Base-by-base conservation (phyloP, 2,113 vertebrate genomes). In the Cephalopterus ornatus region DNA sequence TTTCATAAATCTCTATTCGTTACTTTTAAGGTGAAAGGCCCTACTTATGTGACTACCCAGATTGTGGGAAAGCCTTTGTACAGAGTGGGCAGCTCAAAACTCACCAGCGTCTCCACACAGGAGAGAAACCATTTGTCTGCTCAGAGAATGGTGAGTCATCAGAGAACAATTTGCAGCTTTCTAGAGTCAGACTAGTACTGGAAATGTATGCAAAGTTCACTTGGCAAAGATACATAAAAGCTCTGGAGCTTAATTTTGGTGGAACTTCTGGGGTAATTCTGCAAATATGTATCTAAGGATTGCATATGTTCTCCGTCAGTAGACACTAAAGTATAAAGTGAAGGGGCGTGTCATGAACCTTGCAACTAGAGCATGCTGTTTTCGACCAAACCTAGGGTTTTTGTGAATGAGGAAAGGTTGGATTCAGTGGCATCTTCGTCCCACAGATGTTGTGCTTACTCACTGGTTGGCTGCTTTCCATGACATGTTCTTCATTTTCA, bases 41-140 rank as follows among this genome's bases (percentile, higher is more conserved):
- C 37, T 99, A 99, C 78, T 97, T 99, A 94, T 99, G 99, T 91
- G 99, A 99, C 93, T 99, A 99, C 62, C 99, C 99, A 37, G 99
- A 99, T 16, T 99, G 99, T 32, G 99, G 99, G 50, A 99, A 99
- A 98, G 99, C 99, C 18, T 99, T 99, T 97, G 99, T 99, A 89
- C 99, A 99, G 97, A 99, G 99, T 5, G 99, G 99, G 71, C 99
- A 99, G 96, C 98, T 99, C 91, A 99, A 99, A 97, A 99, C 99
- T 32, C 99, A 99, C 89, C 99, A 99, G 96, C 99, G 99, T 39
- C 99, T 99, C 73, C 99, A 99, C 95, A 99, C 99, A 5, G 99
- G 99, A 90, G 99, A 99, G 90, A 99, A 99, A 80, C 99, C 99
- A 62, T 99, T 99, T 20, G 99, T 99, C 86, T 99, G 99, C 97